Evolutionary conservation across 2,797 vertebrate species (phyloP).

Genomic region (Discoglossus pictus): DNA sequence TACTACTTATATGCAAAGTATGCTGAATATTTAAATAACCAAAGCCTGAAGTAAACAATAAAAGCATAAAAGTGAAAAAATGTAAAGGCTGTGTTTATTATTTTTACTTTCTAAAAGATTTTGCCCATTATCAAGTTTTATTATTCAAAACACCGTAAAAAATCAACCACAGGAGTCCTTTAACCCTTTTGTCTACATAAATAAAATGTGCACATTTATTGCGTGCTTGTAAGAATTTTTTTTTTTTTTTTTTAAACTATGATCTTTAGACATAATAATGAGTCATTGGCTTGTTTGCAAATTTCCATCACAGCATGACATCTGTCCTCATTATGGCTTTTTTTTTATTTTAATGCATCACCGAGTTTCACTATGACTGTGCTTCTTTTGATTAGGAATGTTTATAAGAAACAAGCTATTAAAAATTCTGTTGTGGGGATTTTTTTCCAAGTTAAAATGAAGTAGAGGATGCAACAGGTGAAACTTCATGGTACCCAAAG

Average conservation of each 20-base stretch:
- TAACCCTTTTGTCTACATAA: too few species aligned
- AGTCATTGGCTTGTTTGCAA: slow-evolving; percentile 1
- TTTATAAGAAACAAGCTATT: slow-evolving; percentile 12
- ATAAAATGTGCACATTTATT: too few species aligned
- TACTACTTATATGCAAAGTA: too few species aligned
- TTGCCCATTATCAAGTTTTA: too few species aligned
- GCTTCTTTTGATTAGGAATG: slow-evolving; percentile 20
- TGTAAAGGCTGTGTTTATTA: too few species aligned
- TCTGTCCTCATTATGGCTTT: slow-evolving; percentile 8
- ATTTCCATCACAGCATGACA: slow-evolving; percentile 7
- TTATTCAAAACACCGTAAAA: too few species aligned
- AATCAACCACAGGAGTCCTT: too few species aligned
- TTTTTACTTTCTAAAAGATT: too few species aligned
- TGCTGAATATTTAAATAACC: too few species aligned
- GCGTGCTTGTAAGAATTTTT: too few species aligned
- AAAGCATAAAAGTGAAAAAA: too few species aligned
- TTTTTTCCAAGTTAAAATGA: not conserved
- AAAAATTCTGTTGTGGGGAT: not conserved
- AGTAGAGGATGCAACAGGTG: slow-evolving; percentile 15
- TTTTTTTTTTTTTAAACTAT: not conserved
- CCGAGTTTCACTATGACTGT: not conserved
- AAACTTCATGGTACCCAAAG: not conserved
- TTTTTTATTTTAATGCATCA: slow-evolving; percentile 7
- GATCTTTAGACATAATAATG: slow-evolving; percentile 19
- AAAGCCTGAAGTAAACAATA: too few species aligned